Conservation (phyloP, 2,113 vertebrate species). For the Xiphophorus hellerii region DNA sequence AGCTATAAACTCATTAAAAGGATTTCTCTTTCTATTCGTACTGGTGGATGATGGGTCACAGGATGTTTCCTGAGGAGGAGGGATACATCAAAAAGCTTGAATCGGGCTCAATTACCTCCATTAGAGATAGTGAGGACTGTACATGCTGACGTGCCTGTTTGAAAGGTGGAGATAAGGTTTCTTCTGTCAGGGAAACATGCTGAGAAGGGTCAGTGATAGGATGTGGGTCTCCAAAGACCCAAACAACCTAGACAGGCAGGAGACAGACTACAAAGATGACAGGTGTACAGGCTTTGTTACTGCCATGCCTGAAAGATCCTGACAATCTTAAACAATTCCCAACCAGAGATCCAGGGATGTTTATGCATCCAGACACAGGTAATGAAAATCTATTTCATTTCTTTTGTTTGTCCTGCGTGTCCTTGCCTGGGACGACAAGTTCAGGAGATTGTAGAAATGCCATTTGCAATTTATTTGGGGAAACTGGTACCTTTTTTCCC, state of each 20-base stretch:
- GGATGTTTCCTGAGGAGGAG: conserved; percentile 1
- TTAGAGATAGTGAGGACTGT: conserved; percentile 50
- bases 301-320: neutral
- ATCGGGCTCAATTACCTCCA: conserved; percentile 57
- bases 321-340: conserved; percentile 12
- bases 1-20: neutral
- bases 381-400: conserved; percentile 45
- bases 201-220: conserved; percentile 28
- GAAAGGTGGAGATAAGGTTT: conserved; percentile 54
- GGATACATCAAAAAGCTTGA: conserved; percentile 31
- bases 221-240: conserved; percentile 25
- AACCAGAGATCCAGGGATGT: conserved; percentile 15
- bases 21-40: neutral
- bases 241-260: conserved; percentile 28
- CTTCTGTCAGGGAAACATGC: conserved; percentile 32
- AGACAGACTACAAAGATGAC: conserved; percentile 50
- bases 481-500: conserved; percentile 26
- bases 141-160: conserved; percentile 32
- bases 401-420: conserved; percentile 37
- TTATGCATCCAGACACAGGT: conserved; percentile 24
- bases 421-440: conserved; percentile 42
- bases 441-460: conserved; percentile 21
- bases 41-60: no score
- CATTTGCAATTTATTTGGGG: conserved; percentile 47
- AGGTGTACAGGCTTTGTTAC: conserved; percentile 28